Evolutionary conservation across 2,113 vertebrate species (phyloP).

Genomic region (Piaya cayana): DNA sequence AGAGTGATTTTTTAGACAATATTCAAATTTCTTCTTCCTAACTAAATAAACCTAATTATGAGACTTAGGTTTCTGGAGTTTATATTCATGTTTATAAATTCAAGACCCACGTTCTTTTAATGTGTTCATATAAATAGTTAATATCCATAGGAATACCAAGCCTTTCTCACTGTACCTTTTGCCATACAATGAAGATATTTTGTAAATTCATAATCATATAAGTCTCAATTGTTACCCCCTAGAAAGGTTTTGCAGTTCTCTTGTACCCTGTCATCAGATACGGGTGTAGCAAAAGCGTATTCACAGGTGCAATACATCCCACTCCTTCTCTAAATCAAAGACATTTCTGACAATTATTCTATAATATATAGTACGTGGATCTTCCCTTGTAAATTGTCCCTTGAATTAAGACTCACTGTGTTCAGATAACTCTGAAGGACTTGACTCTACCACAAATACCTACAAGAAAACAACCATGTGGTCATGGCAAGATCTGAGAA

Average conservation of each 20-base stretch:
- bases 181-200: neutral
- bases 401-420: neutral
- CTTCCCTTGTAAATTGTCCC: neutral
- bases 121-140: neutral
- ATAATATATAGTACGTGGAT: neutral
- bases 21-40: neutral
- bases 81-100: neutral
- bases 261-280: neutral
- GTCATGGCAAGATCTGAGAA: neutral
- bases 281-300: neutral
- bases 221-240: neutral
- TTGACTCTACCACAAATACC: neutral
- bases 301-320: neutral
- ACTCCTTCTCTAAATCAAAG: neutral
- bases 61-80: neutral
- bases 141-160: neutral
- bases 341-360: neutral
- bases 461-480: neutral
- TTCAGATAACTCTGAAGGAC: neutral
- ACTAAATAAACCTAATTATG: neutral
- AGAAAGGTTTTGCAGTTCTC: neutral
- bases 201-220: neutral
- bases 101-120: neutral
- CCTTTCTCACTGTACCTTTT: neutral
- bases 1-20: neutral